Conservation (phyloP, 2,888 invertebrate species). For the Pammene aurita region DNA sequence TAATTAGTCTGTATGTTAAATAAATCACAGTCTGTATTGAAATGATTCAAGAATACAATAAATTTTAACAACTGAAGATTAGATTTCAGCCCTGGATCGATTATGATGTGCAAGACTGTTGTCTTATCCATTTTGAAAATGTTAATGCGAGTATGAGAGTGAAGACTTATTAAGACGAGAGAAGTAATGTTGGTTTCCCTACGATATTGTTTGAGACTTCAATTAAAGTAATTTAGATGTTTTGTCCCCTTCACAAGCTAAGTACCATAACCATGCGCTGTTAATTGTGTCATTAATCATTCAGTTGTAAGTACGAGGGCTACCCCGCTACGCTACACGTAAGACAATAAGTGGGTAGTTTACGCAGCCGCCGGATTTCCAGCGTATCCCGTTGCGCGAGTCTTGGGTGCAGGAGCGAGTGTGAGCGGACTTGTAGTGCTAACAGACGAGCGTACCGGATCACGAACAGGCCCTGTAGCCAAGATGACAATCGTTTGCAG, state of each 20-base stretch:
- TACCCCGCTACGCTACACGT: conserved; percentile 31
- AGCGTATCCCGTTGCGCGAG: conserved; percentile 34
- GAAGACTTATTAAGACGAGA: neutral
- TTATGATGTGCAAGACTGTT: too few species aligned
- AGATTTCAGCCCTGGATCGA: too few species aligned
- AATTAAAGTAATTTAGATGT: conserved; percentile 31
- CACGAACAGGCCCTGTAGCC: too few species aligned
- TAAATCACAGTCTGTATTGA: too few species aligned
- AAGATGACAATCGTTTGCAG: too few species aligned
- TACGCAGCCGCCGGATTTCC: conserved; percentile 38
- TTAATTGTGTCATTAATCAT: conserved; percentile 41
- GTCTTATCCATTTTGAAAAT: too few species aligned
- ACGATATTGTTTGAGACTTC: conserved; percentile 14
- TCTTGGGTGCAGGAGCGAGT: neutral
- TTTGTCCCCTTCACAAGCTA: conserved; percentile 21
- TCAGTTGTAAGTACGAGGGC: conserved; percentile 32
- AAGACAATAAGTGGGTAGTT: conserved; percentile 42
- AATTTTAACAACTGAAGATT: too few species aligned
- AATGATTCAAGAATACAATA: too few species aligned
- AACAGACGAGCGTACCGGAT: too few species aligned
- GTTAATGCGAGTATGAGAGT: neutral
- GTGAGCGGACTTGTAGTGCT: conserved; percentile 4
- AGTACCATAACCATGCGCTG: conserved; percentile 32
- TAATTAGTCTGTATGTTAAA: too few species aligned
- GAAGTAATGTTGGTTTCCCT: neutral